A percentile compares a stretch with the other conserved stretches of the same genome.
These are phyloP conservation scores for Prionailurus viverrinus DNA, from an alignment of 2,113 vertebrate species.

Conservation along the genomic window DNA sequence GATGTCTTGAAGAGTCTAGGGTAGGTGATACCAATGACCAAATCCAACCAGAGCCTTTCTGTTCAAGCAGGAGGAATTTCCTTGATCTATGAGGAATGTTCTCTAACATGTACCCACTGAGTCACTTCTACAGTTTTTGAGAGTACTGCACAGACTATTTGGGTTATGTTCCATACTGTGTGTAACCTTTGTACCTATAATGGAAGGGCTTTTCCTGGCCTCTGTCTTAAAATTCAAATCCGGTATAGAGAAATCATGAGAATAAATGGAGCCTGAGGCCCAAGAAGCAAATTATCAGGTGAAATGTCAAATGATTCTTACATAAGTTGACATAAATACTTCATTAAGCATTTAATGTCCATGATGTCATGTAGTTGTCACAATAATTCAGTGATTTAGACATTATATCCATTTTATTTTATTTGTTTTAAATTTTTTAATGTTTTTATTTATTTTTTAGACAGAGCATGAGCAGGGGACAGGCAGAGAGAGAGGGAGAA, in stretches of 20 bases:
- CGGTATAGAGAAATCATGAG: not conserved
- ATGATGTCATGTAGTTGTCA: conserved; percentile 27
- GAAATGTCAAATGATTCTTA: not conserved
- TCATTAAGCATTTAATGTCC: not conserved
- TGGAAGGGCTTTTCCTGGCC: not conserved
- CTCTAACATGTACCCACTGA: not conserved
- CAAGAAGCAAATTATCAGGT: not conserved
- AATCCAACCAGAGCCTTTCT: not conserved
- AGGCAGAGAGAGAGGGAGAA: too few relatives aligned
- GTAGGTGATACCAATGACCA: not conserved
- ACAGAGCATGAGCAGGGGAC: too few relatives aligned
- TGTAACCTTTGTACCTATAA: not conserved
- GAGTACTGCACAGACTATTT: not conserved
- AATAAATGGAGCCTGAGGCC: not conserved
- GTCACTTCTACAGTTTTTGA: not conserved
- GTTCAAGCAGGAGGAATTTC: not conserved
- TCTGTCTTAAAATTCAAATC: not conserved
- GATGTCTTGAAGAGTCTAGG: not conserved
- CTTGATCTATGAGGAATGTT: not conserved
- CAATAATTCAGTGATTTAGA: not conserved
- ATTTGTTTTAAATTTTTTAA: too few relatives aligned
- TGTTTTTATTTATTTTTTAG: too few relatives aligned
- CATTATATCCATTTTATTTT: not conserved
- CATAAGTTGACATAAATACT: not conserved
- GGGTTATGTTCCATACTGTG: not conserved